A percentile compares a stretch with the other conserved stretches of the same genome.
Conservation (phyloP, 1,140 invertebrate species). For the Drosophila eugracilis region DNA sequence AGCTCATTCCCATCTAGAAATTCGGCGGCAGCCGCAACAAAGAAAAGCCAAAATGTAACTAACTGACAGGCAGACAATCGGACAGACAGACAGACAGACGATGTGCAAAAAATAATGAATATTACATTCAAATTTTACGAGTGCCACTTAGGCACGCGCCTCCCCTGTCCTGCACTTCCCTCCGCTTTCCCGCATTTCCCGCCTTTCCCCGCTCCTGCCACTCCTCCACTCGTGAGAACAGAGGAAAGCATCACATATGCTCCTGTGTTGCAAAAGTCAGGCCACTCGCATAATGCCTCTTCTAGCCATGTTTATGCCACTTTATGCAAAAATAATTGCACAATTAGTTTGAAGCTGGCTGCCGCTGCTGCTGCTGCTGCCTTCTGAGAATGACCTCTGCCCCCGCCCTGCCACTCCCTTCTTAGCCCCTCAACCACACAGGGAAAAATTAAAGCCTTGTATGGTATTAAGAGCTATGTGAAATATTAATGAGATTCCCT, state of each 20-base stretch:
- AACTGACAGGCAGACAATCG: conserved; percentile 40
- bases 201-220: not conserved
- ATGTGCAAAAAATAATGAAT: conserved; percentile 82
- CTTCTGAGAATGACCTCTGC: conserved; percentile 40
- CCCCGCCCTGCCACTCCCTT: conserved; percentile 2
- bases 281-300: conserved; percentile 83
- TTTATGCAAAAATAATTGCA: conserved; percentile 85
- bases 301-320: conserved; percentile 84
- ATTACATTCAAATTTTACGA: conserved; percentile 82
- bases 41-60: conserved; percentile 43
- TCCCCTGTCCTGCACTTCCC: conserved; percentile 3
- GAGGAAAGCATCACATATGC: conserved; percentile 49
- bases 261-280: conserved; percentile 77
- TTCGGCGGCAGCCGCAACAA: conserved; percentile 35
- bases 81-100: conserved; percentile 65
- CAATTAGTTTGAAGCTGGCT: conserved; percentile 84
- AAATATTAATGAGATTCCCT: no score
- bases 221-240: not conserved
- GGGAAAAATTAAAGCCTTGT: not conserved
- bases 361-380: conserved; percentile 39
- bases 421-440: not conserved
- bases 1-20: no score
- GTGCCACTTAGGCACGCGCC: conserved; percentile 78
- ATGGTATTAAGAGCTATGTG: no score
- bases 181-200: conserved; percentile 4